Conservation (phyloP, 2,113 vertebrate species). For the Casuarius casuarius region DNA sequence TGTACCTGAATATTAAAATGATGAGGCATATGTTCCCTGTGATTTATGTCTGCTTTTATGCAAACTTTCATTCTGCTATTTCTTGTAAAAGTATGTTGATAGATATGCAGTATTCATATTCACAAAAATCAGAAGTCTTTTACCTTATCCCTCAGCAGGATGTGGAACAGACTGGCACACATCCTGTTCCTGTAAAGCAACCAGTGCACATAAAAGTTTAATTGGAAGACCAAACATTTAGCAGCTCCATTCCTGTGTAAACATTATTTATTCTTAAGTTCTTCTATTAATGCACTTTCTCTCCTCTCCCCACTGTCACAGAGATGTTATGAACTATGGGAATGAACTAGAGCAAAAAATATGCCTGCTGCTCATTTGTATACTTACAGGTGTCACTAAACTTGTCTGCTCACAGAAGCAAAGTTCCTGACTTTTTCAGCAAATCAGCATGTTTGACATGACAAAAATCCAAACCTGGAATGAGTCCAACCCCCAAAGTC, state of each 20-base stretch:
- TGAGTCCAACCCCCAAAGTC: background rate
- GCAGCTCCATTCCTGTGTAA: background rate
- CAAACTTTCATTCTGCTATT: background rate
- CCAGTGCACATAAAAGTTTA: background rate
- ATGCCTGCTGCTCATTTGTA: background rate
- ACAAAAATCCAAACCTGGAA: background rate
- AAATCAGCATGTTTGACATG: background rate
- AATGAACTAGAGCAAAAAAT: background rate
- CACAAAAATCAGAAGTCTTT: background rate
- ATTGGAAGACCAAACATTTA: background rate
- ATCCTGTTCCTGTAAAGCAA: background rate
- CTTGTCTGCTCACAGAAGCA: background rate
- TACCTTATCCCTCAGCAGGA: background rate
- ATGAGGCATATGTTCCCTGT: background rate
- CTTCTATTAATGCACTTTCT: background rate
- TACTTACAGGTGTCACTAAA: background rate
- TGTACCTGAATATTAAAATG: background rate
- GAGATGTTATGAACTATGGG: background rate
- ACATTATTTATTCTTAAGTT: background rate
- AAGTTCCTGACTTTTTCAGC: background rate
- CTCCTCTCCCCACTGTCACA: background rate
- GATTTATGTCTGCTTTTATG: background rate
- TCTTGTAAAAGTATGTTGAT: background rate
- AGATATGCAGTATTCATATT: background rate
- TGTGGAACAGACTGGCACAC: background rate